Evolutionary conservation across 2,888 invertebrate species (phyloP).

Genomic region (Drosophila eohydei): DNA sequence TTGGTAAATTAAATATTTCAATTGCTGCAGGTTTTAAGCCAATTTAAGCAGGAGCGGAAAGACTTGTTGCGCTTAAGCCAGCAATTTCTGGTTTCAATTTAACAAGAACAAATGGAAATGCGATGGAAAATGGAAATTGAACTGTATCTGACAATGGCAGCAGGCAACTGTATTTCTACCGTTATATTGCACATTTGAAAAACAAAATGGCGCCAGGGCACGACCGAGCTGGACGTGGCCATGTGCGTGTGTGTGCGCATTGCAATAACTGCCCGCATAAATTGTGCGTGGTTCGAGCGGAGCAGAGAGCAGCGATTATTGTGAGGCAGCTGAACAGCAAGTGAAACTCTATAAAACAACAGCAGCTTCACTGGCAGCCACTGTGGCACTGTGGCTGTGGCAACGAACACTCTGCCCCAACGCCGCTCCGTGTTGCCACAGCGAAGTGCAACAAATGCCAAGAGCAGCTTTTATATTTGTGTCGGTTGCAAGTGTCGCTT

Average conservation of each 20-base stretch:
- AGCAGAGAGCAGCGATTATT: conserved; percentile 29
- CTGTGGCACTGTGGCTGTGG: conserved; percentile 20
- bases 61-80: conserved; percentile 31
- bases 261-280: conserved; percentile 59
- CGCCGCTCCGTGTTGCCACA: conserved; percentile 4
- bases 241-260: conserved; percentile 26
- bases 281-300: conserved; percentile 36
- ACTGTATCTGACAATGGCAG: conserved; percentile 22
- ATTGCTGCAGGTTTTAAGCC: conserved; percentile 15
- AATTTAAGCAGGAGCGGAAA: conserved; percentile 14
- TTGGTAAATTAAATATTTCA: conserved; percentile 27
- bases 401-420: conserved; percentile 20
- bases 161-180: conserved; percentile 25
- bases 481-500: conserved; percentile 23
- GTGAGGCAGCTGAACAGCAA: conserved; percentile 31
- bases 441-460: conserved; percentile 43
- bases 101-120: conserved; percentile 27
- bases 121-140: conserved; percentile 27
- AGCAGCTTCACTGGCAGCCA: conserved; percentile 28
- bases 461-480: conserved; percentile 42
- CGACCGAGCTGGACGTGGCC: conserved; percentile 7
- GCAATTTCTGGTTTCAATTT: conserved; percentile 27
- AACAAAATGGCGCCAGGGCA: conserved; percentile 49
- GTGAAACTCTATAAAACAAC: conserved; percentile 38
- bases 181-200: conserved; percentile 36